Percentiles rank a stretch among this genome's conserved stretches.
phyloP scores from a whole-genome alignment of 2,888 invertebrate genomes.

The Archips xylosteana region DNA sequence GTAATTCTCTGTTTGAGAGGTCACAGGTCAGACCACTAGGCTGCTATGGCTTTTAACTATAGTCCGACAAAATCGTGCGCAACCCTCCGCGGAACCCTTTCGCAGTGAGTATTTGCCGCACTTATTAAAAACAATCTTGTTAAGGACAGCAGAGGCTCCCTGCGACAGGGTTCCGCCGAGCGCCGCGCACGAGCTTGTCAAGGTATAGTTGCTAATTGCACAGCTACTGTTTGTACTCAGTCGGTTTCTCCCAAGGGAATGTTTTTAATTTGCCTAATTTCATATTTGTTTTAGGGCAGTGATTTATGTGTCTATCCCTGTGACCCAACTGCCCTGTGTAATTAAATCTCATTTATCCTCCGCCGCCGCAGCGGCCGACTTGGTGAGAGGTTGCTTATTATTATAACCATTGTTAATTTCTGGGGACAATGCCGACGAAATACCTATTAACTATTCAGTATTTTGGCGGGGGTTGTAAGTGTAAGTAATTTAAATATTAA shows the following conservation, averaged over 20 bases:
- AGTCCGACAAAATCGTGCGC: no score
- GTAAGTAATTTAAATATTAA: constrained; percentile 1
- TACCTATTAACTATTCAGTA: constrained; percentile 3
- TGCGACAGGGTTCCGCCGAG: no score
- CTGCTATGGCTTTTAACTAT: no score
- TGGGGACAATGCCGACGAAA: background rate
- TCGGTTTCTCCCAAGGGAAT: constrained; percentile 16
- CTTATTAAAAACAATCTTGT: no score
- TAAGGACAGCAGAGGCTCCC: no score
- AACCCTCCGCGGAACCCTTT: no score
- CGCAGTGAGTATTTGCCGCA: no score
- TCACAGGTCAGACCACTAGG: no score
- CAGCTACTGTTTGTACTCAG: background rate
- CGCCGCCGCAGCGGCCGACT: constrained; percentile 6
- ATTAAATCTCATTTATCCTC: constrained; percentile 34
- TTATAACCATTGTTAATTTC: constrained; percentile 11
- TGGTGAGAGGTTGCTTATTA: constrained; percentile 11
- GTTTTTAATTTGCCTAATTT: constrained; percentile 42
- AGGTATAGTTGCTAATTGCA: constrained; percentile 25
- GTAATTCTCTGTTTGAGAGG: background rate
- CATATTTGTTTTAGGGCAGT: constrained; percentile 36
- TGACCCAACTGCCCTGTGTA: constrained; percentile 27
- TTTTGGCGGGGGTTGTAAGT: background rate
- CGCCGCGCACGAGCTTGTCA: no score
- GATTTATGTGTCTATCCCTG: constrained; percentile 35